Base-by-base conservation (phyloP, 2,113 vertebrate genomes). In the Ardeotis arabs region DNA sequence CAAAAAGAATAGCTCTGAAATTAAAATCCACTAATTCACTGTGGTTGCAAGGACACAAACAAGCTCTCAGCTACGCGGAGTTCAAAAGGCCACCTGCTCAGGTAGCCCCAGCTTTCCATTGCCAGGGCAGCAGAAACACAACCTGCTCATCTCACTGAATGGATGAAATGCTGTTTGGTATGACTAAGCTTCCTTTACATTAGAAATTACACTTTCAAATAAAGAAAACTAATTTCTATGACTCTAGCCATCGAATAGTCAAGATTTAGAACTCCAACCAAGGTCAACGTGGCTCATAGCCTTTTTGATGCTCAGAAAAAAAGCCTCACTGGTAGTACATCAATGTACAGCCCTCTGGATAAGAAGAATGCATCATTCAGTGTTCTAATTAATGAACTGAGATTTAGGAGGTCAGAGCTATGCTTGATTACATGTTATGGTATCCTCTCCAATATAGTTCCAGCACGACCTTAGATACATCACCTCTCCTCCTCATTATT, bases 1-100 rank as follows among this genome's bases (percentile, higher is more conserved):
- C 66, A 64, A 52, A 91, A 96, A 87, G 78, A 94, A 25, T 9
- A 67, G 72, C 79, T 76, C 58, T 90, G 94, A 93, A 92, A 91
- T 87, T 17, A 41, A 92, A 96, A 69, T 35, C 75, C 59, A 11
- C 37, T 85, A 76, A 84, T 73, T 92, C 69, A 52, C 19, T 95
- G 83, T 29, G 73, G 35, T 62, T 72, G 8, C 18, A 72, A 76
- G 39, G 35, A 89, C 66, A 64, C 56, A 89, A 90, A 92, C 49
- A 59, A 72, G 56, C 55, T 49, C 25, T 92, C 50, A n/a, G 44
- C 49, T 63, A 53, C 25, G n/a, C 41, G 6, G 67, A 66, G 77
- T n/a, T 92, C 80, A 78, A 7, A 89, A 69, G 41, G 70, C 16
- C 41, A 22, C 63, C 49, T 63, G 62, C 2, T 4, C 90, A 90